Conservation (phyloP, 2,113 vertebrate genomes). For the Neoarius graeffei region DNA sequence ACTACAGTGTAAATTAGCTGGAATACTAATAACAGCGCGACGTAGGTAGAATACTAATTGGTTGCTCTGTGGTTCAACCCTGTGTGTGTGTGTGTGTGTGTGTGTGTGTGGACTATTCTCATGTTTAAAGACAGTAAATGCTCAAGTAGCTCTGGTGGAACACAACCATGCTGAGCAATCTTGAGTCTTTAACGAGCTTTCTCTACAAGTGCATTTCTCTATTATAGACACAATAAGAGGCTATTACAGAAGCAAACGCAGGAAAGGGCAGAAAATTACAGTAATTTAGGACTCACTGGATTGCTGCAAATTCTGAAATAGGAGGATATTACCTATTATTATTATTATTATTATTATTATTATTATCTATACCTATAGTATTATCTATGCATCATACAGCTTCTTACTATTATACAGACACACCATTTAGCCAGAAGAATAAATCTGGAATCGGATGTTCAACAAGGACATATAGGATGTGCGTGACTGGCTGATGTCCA, state of each 20-base stretch:
- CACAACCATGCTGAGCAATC: constrained; percentile 30
- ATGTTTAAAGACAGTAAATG: constrained; percentile 47
- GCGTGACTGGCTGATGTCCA: background rate
- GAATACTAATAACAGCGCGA: constrained; percentile 23
- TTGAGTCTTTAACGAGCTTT: constrained; percentile 32
- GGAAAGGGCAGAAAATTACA: constrained; percentile 13
- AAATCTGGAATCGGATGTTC: background rate
- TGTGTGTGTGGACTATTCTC: constrained; percentile 28
- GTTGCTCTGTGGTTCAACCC: constrained; percentile 16
- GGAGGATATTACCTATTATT: background rate
- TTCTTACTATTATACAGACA: background rate
- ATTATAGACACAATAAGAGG: constrained; percentile 26
- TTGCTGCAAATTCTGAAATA: background rate
- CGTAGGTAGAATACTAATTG: constrained; percentile 52
- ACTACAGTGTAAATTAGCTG: constrained; percentile 30
- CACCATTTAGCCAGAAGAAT: background rate
- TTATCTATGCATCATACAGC: background rate
- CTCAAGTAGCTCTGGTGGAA: constrained; percentile 33
- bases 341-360: background rate
- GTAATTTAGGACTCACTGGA: background rate
- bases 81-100: constrained; percentile 19
- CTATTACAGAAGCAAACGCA: constrained; percentile 20
- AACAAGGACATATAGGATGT: background rate
- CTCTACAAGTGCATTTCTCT: constrained; percentile 19
- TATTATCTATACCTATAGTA: background rate